Percentiles rank a stretch among this genome's conserved stretches.
Evolutionary conservation across 2,888 invertebrate species (phyloP).

Genomic region (Linnaemya vulpina): DNA sequence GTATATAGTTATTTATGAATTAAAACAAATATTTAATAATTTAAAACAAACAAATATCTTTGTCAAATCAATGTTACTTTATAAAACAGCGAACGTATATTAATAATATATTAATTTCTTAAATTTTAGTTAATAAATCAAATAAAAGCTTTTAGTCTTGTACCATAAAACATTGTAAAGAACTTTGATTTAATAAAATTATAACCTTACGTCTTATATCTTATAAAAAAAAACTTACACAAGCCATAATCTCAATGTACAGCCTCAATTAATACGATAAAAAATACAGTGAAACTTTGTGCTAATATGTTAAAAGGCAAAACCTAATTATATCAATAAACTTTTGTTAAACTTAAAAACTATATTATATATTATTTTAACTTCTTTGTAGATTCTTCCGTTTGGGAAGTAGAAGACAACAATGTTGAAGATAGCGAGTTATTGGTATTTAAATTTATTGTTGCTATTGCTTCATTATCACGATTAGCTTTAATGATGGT

Average conservation of each 20-base stretch:
- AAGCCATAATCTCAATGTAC: slow-evolving; percentile 54
- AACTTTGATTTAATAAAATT: slow-evolving; percentile 23
- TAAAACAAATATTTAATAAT: not conserved
- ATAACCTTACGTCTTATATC: slow-evolving; percentile 5
- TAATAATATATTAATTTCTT: not conserved
- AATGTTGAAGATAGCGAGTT: slow-evolving; percentile 40
- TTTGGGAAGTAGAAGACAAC: slow-evolving; percentile 41
- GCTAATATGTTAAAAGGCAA: slow-evolving; percentile 32
- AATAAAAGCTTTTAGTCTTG: not conserved
- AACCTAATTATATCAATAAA: slow-evolving; percentile 19
- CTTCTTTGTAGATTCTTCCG: slow-evolving; percentile 49
- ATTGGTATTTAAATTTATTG: slow-evolving; percentile 71
- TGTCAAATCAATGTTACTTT: not conserved
- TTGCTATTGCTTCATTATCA: slow-evolving; percentile 55
- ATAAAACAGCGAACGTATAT: not conserved
- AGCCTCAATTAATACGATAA: slow-evolving; percentile 44
- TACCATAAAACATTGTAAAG: not conserved
- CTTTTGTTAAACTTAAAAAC: slow-evolving; percentile 47
- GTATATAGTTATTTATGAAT: too few species aligned
- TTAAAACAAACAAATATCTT: not conserved
- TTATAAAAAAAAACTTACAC: slow-evolving; percentile 4
- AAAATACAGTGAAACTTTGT: slow-evolving; percentile 31
- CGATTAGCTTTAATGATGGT: slow-evolving; percentile 51
- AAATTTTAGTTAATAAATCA: not conserved
- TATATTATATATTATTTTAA: slow-evolving; percentile 66